phyloP scores from a whole-genome alignment of 2,888 invertebrate species.

The Scrobipalpa costella region DNA sequence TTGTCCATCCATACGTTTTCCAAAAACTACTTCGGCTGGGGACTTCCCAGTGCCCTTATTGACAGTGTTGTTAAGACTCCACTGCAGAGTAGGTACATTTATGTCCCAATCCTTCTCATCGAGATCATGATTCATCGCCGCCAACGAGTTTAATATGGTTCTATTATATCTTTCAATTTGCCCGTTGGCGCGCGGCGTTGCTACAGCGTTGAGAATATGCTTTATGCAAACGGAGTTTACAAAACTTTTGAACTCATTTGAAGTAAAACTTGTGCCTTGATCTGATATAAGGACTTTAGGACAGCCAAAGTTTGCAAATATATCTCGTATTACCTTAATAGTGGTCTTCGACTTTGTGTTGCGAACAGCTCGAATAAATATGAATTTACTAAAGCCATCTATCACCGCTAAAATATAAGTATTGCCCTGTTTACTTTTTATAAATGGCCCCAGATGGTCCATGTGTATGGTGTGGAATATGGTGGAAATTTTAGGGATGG shows the following conservation, averaged over 20 bases:
- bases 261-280: conserved; percentile 27
- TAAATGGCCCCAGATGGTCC: conserved; percentile 30
- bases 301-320: conserved; percentile 33
- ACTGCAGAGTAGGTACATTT: neutral
- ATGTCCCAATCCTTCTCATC: conserved; percentile 10
- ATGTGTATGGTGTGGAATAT: conserved; percentile 20
- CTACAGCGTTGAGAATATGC: conserved; percentile 35
- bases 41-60: conserved; percentile 24
- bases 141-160: conserved; percentile 26
- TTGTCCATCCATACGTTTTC: neutral
- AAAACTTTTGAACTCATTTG: conserved; percentile 6
- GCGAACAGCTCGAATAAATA: conserved; percentile 27
- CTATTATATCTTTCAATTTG: conserved; percentile 27
- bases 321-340: conserved; percentile 25
- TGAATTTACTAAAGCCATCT: conserved; percentile 27
- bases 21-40: conserved; percentile 22
- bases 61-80: conserved; percentile 12
- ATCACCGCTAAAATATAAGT: conserved; percentile 31
- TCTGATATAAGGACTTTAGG: conserved; percentile 27
- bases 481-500: conserved; percentile 17
- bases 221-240: conserved; percentile 7
- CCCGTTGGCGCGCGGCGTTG: conserved; percentile 32
- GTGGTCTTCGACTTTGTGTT: conserved; percentile 27
- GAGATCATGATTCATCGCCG: neutral
- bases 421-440: conserved; percentile 28